Evolutionary conservation across 2,113 vertebrate genomes (phyloP).

Genomic region (Zosterops borbonicus): DNA sequence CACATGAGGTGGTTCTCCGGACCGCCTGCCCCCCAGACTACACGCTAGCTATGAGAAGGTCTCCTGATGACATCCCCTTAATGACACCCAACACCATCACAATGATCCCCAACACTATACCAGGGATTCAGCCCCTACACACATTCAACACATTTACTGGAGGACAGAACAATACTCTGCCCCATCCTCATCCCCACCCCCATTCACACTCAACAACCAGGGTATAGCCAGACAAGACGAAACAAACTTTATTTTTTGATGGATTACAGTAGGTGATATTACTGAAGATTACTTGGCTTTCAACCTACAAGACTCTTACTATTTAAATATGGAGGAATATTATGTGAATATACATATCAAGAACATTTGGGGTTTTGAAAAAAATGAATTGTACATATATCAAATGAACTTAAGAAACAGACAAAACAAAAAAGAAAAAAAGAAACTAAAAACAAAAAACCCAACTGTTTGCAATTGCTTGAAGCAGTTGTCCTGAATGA

Average conservation of each 20-base stretch:
- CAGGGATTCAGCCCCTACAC: slow-evolving; percentile 92
- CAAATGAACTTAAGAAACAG: slow-evolving; percentile 75
- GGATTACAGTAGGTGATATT: slow-evolving; percentile 79
- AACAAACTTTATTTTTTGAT: slow-evolving; percentile 84
- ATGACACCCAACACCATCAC: slow-evolving; percentile 99
- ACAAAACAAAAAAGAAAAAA: slow-evolving; percentile 14
- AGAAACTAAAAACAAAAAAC: not conserved
- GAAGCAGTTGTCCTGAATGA: slow-evolving; percentile 82
- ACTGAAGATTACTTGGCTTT: slow-evolving; percentile 82
- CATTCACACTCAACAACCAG: slow-evolving; percentile 99
- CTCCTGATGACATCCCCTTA: slow-evolving; percentile 96
- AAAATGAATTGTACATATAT: slow-evolving; percentile 80
- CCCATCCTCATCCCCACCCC: slow-evolving; percentile 89
- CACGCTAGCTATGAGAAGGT: slow-evolving; percentile 97
- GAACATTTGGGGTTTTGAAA: slow-evolving; percentile 78
- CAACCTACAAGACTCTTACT: slow-evolving; percentile 81
- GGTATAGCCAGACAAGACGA: slow-evolving; percentile 92
- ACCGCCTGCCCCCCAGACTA: slow-evolving; percentile 98
- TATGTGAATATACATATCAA: slow-evolving; percentile 87
- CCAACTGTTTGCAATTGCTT: slow-evolving; percentile 76
- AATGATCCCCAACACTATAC: slow-evolving; percentile 98
- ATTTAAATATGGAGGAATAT: slow-evolving; percentile 84
- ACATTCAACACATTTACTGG: slow-evolving; percentile 94
- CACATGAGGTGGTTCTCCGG: slow-evolving; percentile 95
- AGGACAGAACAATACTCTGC: slow-evolving; percentile 98